Evolutionary conservation across 2,888 invertebrate genomes (phyloP), one percentile per base, ranked within the genome.

Genomic region (Leptinotarsa peninsularis): DNA sequence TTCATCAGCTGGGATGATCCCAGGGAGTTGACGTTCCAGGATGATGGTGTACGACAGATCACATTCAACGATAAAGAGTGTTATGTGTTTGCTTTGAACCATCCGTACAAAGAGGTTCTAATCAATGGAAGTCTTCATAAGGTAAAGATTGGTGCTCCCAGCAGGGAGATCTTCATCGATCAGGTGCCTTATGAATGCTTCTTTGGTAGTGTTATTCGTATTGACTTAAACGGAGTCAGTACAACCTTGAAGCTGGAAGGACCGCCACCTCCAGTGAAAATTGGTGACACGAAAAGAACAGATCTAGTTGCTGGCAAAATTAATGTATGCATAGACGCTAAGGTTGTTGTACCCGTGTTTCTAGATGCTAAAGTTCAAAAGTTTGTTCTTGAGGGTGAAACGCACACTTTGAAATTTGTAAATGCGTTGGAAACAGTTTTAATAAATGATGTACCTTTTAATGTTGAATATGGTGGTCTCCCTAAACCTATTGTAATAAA

Each of bases 191-290:
- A 94, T 87, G 98, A 98, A 86, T 96, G 97, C 83, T 95, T 94
- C 87, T 99, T 99, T 87, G 97, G 96, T 50, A 97, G 97, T 1
- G 94, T 95, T 66, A 91, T 96, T 67, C 92, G 93, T 1, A 93
- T 98, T 14, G 93, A 94, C 63, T 91, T 98, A 54, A 94, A 94
- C 75, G 94, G 94, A 1, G 92, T 94, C 77, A 91, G 93, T n/a
- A 92, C 95, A 77, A 90, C 92, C 66, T 91, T 99, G 1, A 94
- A 95, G 83, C 89, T 99, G 13, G 95, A 95, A 83, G 98, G 98
- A 0, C 96, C 97, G 0, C 93, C 97, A 4, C 99, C 99, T 0
- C 96, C 96, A 88, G 98, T 99, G 0, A 95, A 95, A 86, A 96
- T 99, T 76, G 95, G 97, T 0, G 93, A 92, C 52, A 89, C 88